Evolutionary conservation across 2,888 invertebrate species (phyloP).

Genomic region (Metopia argyrocephala): DNA sequence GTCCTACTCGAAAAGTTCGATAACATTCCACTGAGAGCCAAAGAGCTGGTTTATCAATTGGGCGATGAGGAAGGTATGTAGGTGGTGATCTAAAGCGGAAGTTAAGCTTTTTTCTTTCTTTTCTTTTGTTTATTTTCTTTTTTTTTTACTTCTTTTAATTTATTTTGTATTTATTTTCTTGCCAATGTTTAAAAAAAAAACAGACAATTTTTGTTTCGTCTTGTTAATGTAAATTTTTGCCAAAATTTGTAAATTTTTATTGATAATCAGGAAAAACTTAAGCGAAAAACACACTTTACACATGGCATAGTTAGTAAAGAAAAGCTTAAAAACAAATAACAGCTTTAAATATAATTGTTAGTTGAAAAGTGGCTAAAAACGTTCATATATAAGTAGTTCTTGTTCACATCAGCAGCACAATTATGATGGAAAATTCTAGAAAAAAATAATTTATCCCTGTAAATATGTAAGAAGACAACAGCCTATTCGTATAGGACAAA

Average conservation of each 20-base stretch:
- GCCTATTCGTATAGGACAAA: too few species aligned
- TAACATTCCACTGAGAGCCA: slow-evolving; percentile 95
- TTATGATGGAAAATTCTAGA: too few species aligned
- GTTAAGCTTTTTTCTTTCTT: not conserved
- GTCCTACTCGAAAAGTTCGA: slow-evolving; percentile 97
- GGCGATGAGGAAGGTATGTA: slow-evolving; percentile 80
- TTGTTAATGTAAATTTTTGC: slow-evolving; percentile 7
- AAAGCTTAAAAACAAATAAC: too few species aligned
- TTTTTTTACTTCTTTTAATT: not conserved
- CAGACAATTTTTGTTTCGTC: slow-evolving; percentile 3
- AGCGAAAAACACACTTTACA: too few species aligned
- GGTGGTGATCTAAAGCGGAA: slow-evolving; percentile 50
- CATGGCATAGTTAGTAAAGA: too few species aligned
- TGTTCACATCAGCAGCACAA: too few species aligned
- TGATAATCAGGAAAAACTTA: slow-evolving; percentile 9
- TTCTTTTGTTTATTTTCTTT: slow-evolving; percentile 13
- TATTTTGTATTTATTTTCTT: not conserved
- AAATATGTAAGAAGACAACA: too few species aligned
- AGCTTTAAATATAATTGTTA: too few species aligned
- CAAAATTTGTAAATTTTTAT: slow-evolving; percentile 8
- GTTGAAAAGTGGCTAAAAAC: too few species aligned
- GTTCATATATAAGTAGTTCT: too few species aligned
- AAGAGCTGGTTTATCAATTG: slow-evolving; percentile 89
- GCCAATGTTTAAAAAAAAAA: not conserved
- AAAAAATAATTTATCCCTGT: too few species aligned